Evolutionary conservation across 2,797 vertebrate genomes (phyloP).

Genomic region (Columba guinea): DNA sequence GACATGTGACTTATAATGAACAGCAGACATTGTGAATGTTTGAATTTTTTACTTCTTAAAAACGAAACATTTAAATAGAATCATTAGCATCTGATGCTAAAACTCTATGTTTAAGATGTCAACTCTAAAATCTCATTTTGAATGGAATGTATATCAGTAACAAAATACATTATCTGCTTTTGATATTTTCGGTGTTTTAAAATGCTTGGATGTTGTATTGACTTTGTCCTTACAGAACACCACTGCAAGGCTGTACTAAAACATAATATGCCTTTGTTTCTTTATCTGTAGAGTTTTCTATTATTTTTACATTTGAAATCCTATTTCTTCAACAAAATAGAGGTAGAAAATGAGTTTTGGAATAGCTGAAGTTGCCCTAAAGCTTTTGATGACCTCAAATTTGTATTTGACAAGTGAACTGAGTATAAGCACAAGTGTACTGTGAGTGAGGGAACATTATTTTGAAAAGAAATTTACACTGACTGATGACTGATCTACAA

Average conservation of each 20-base stretch:
- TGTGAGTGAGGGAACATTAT: conserved; percentile 80
- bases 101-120: not conserved
- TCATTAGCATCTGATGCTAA: not conserved
- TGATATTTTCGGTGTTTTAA: not conserved
- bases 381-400: conserved; percentile 78
- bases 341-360: conserved; percentile 79
- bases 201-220: not conserved
- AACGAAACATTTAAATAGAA: not conserved
- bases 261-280: conserved; percentile 43
- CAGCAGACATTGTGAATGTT: not conserved
- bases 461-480: conserved; percentile 82
- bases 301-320: conserved; percentile 74
- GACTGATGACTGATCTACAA: conserved; percentile 79
- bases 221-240: not conserved
- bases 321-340: conserved; percentile 73
- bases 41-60: not conserved
- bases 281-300: conserved; percentile 48
- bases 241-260: not conserved
- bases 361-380: conserved; percentile 74
- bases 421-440: conserved; percentile 77
- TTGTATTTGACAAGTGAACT: conserved; percentile 86
- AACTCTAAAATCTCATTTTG: not conserved
- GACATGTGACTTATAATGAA: not conserved
- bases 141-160: not conserved
- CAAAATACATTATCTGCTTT: not conserved